A percentile compares a stretch with the other conserved stretches of the same genome.
Evolutionary conservation across 2,113 vertebrate genomes (phyloP).

Genomic region (Todiramphus chloris): DNA sequence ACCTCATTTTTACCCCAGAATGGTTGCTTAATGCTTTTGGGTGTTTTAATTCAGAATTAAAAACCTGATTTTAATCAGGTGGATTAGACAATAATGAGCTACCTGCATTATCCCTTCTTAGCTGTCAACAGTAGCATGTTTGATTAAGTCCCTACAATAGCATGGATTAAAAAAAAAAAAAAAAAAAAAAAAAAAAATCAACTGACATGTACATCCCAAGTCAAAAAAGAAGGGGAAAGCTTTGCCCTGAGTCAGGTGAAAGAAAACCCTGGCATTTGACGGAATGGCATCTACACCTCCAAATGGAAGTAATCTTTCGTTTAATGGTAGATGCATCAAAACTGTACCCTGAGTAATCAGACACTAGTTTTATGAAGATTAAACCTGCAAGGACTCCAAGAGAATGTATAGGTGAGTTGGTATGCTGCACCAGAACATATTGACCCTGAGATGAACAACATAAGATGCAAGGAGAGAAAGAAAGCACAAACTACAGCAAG

Average conservation of each 20-base stretch:
- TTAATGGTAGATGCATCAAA: background rate
- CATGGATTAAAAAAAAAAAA: background rate
- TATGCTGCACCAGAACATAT: background rate
- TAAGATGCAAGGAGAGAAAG: background rate
- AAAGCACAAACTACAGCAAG: background rate
- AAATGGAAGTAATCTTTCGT: background rate
- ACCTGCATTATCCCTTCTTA: background rate
- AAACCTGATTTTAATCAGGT: background rate
- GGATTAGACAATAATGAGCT: background rate
- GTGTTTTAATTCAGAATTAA: too few species aligned
- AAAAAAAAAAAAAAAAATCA: too few species aligned
- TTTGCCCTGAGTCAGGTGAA: background rate
- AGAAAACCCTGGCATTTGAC: background rate
- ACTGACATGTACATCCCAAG: background rate
- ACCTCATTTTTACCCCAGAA: background rate
- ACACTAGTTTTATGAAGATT: background rate
- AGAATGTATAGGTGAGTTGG: fast-evolving
- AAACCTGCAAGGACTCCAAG: background rate
- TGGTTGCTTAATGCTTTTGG: background rate
- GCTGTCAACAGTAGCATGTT: fast-evolving
- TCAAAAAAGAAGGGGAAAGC: background rate
- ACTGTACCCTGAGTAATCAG: background rate
- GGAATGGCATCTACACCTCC: background rate
- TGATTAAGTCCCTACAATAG: background rate
- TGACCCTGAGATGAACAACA: fast-evolving